Evolutionary conservation across 2,888 invertebrate genomes (phyloP).

Genomic region (Argyresthia goedartella): DNA sequence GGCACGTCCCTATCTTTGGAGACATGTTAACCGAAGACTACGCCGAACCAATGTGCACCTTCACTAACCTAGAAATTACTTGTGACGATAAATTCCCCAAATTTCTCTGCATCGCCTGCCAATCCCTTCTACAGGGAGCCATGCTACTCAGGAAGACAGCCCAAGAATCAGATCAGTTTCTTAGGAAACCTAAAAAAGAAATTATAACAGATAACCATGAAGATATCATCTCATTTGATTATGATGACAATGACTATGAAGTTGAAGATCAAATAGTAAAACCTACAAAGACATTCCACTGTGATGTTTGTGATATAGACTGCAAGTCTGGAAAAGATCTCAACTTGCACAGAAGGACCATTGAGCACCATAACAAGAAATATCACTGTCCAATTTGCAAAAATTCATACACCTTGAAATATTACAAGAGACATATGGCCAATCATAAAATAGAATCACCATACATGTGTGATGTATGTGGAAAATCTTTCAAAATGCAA

Average conservation of each 20-base stretch:
- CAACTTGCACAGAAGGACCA: constrained; percentile 33
- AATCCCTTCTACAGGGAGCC: constrained; percentile 39
- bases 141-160: constrained; percentile 50
- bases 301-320: constrained; percentile 36
- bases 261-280: constrained; percentile 12
- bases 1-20: constrained; percentile 40
- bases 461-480: constrained; percentile 55
- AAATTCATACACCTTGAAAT: constrained; percentile 34
- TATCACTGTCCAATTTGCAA: constrained; percentile 41
- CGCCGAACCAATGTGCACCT: constrained; percentile 26
- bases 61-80: constrained; percentile 35
- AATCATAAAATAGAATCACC: constrained; percentile 29
- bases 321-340: constrained; percentile 39
- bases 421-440: constrained; percentile 40
- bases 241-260: constrained; percentile 6
- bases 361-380: constrained; percentile 43
- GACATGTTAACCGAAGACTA: constrained; percentile 22
- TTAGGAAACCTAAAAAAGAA: constrained; percentile 23
- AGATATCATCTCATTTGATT: constrained; percentile 7
- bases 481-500: constrained; percentile 39
- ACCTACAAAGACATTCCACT: constrained; percentile 19
- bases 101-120: constrained; percentile 39
- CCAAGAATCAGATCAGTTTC: constrained; percentile 31
- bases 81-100: constrained; percentile 41
- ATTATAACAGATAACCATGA: background rate